Percentiles rank a stretch among this genome's conserved stretches.
Conservation (phyloP, 2,888 invertebrate species). For the Dicroscelio sp. region DNA sequence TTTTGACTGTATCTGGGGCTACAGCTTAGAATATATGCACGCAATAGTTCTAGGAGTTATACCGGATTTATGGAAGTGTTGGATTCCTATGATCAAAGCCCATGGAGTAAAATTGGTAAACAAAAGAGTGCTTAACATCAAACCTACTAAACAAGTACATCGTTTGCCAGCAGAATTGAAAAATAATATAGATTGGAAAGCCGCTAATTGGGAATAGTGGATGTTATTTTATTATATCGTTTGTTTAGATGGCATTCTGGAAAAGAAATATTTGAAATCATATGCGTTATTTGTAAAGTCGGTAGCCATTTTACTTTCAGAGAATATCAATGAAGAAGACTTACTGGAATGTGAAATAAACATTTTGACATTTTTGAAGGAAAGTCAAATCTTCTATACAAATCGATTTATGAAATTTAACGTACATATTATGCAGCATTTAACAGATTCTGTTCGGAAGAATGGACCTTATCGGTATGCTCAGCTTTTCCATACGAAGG, state of each 20-base stretch:
- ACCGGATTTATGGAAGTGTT: conserved; percentile 45
- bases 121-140: conserved; percentile 7
- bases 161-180: conserved; percentile 40
- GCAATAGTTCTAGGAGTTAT: conserved; percentile 59
- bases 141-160: conserved; percentile 37
- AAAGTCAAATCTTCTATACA: conserved; percentile 35
- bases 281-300: conserved; percentile 46
- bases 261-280: conserved; percentile 36
- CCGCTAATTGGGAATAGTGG: conserved; percentile 75
- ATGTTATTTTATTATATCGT: conserved; percentile 67
- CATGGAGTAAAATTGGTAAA: not conserved
- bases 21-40: conserved; percentile 69
- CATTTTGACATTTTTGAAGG: conserved; percentile 33
- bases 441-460: not conserved
- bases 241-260: conserved; percentile 51
- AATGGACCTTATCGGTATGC: not conserved
- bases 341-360: conserved; percentile 44
- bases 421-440: not conserved
- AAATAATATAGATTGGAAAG: conserved; percentile 52
- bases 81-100: conserved; percentile 2
- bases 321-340: conserved; percentile 41
- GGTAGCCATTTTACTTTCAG: conserved; percentile 16
- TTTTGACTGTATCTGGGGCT: conserved; percentile 77
- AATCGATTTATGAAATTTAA: conserved; percentile 48
- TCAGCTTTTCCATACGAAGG: conserved; percentile 34